Evolutionary conservation across 2,888 invertebrate species (phyloP).

Genomic region (Phytoseiulus persimilis): DNA sequence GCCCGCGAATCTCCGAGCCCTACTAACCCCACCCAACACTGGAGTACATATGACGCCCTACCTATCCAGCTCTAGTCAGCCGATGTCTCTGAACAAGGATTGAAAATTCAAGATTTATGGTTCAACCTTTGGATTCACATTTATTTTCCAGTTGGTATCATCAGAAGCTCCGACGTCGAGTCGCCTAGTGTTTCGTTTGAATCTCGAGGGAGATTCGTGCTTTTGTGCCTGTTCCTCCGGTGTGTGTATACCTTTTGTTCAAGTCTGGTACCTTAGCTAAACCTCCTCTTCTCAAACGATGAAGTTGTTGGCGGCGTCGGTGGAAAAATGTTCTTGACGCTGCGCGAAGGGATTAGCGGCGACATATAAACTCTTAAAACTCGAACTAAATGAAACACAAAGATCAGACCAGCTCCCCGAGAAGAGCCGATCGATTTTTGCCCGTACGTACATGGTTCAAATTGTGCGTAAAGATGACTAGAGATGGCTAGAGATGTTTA

Average conservation of each 20-base stretch:
- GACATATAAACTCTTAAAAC: neutral
- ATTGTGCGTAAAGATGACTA: neutral
- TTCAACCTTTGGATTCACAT: neutral
- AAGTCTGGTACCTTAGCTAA: slow-evolving; percentile 36
- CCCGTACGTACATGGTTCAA: neutral
- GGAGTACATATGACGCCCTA: too few species aligned
- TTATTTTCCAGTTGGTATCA: neutral
- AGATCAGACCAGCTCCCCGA: neutral
- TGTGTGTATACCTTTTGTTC: neutral
- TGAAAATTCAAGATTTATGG: neutral
- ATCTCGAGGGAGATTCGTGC: neutral
- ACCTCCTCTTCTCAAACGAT: slow-evolving; percentile 18
- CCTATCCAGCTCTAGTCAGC: too few species aligned
- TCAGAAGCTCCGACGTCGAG: neutral
- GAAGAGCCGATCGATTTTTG: neutral
- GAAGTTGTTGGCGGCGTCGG: neutral
- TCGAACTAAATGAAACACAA: neutral
- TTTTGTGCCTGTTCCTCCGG: neutral
- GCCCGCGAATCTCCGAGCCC: too few species aligned
- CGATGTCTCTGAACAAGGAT: neutral
- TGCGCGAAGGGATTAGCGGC: neutral
- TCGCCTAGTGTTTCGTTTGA: neutral
- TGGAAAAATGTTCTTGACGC: neutral
- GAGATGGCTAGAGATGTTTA: neutral
- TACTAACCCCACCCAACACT: too few species aligned